These are phyloP conservation scores for Drosophila oshimai DNA, from an alignment of 1,140 invertebrate genomes.

Conservation along the genomic window DNA sequence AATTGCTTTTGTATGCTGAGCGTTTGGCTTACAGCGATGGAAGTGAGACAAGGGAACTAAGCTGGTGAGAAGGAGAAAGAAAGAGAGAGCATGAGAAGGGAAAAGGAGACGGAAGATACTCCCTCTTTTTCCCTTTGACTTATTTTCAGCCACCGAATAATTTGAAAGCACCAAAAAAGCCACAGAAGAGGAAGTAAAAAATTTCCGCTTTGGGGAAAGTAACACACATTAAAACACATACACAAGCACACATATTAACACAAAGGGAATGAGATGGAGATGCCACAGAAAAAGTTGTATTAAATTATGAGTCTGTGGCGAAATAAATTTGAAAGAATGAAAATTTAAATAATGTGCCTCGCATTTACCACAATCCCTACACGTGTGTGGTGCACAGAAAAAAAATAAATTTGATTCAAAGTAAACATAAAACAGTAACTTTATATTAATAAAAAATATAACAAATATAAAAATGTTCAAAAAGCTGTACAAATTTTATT, in stretches of 20 bases:
- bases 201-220: constrained; percentile 39
- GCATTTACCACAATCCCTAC: constrained; percentile 27
- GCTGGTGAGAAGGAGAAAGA: background rate
- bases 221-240: constrained; percentile 27
- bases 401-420: background rate
- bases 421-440: no score
- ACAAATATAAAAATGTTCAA: no score
- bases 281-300: constrained; percentile 35
- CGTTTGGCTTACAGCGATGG: constrained; percentile 35
- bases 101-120: background rate
- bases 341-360: constrained; percentile 59
- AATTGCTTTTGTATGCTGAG: constrained; percentile 64
- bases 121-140: background rate
- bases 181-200: constrained; percentile 40
- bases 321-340: constrained; percentile 63
- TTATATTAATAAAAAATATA: no score
- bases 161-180: constrained; percentile 26
- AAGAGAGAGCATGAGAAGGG: background rate
- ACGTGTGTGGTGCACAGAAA: background rate
- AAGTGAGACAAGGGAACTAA: constrained; percentile 39
- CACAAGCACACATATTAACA: background rate
- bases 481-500: no score
- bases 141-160: constrained; percentile 40
- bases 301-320: constrained; percentile 53
- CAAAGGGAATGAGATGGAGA: background rate